A percentile compares a stretch with the other conserved stretches of the same genome.
Conservation (phyloP, 2,888 invertebrate species). For the Anticlea derivata region DNA sequence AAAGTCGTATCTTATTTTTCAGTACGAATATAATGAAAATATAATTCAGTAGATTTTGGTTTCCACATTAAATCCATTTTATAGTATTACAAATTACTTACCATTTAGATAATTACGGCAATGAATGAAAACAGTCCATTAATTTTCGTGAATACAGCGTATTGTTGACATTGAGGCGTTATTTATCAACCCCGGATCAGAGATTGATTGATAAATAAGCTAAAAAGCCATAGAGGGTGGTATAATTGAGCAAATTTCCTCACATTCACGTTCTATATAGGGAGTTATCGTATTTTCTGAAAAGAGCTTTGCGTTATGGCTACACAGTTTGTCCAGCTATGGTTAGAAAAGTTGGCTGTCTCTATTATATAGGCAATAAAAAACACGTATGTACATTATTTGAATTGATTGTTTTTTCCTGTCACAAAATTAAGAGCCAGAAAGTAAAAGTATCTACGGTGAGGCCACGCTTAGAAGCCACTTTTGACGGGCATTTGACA, state of each 20-base stretch:
- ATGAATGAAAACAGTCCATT: conserved; percentile 51
- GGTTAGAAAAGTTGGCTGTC: not conserved
- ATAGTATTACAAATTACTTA: conserved; percentile 3
- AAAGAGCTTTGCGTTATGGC: conserved; percentile 51
- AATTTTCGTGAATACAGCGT: conserved; percentile 53
- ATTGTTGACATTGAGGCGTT: conserved; percentile 60
- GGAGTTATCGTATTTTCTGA: conserved; percentile 60
- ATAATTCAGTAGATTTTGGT: too few relatives aligned
- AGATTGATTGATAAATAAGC: conserved; percentile 81
- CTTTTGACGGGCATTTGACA: too few relatives aligned
- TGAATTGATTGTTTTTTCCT: too few relatives aligned
- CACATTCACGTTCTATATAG: conserved; percentile 61
- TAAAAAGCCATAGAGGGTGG: conserved; percentile 72
- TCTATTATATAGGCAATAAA: too few relatives aligned
- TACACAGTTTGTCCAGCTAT: conserved; percentile 3
- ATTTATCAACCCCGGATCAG: conserved; percentile 68
- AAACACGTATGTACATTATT: too few relatives aligned
- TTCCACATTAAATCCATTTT: too few relatives aligned
- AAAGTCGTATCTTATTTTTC: too few relatives aligned
- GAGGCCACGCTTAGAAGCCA: too few relatives aligned
- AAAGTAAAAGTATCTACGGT: too few relatives aligned
- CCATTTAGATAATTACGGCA: conserved; percentile 23
- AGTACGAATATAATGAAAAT: too few relatives aligned
- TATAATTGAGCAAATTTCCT: conserved; percentile 81
- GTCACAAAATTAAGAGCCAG: too few relatives aligned